phyloP scores from a whole-genome alignment of 2,113 vertebrate species.

The Halichoerus grypus region DNA sequence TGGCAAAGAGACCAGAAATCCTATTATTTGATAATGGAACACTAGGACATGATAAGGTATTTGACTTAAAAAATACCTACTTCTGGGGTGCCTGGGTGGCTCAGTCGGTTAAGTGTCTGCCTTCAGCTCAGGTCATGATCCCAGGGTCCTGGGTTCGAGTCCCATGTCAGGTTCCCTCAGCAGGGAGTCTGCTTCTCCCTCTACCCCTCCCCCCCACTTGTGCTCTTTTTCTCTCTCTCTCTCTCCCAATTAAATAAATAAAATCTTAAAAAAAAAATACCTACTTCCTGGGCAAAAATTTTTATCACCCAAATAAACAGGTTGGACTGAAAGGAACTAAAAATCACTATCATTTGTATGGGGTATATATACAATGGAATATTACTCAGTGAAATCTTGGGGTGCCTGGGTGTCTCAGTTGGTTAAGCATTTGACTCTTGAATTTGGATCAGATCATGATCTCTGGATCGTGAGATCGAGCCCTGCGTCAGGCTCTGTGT shows the following conservation, averaged over 20 bases:
- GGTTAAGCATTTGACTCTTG: neutral
- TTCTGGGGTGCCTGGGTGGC: neutral
- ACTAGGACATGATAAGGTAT: neutral
- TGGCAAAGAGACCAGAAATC: conserved; percentile 16
- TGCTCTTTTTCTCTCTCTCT: too few relatives aligned
- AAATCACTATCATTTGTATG: neutral
- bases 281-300: neutral
- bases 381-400: neutral
- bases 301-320: neutral
- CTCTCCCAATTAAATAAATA: too few relatives aligned
- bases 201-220: too few relatives aligned
- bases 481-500: neutral
- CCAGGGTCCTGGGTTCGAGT: too few relatives aligned
- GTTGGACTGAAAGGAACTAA: neutral
- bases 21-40: neutral
- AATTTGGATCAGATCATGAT: neutral
- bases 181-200: too few relatives aligned
- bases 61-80: conserved; percentile 15
- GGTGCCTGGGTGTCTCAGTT: neutral
- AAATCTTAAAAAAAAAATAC: neutral
- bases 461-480: neutral
- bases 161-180: too few relatives aligned
- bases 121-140: too few relatives aligned
- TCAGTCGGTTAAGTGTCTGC: too few relatives aligned
- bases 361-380: neutral